Conservation (phyloP, 2,797 vertebrate species). For the Xenops minutus region DNA sequence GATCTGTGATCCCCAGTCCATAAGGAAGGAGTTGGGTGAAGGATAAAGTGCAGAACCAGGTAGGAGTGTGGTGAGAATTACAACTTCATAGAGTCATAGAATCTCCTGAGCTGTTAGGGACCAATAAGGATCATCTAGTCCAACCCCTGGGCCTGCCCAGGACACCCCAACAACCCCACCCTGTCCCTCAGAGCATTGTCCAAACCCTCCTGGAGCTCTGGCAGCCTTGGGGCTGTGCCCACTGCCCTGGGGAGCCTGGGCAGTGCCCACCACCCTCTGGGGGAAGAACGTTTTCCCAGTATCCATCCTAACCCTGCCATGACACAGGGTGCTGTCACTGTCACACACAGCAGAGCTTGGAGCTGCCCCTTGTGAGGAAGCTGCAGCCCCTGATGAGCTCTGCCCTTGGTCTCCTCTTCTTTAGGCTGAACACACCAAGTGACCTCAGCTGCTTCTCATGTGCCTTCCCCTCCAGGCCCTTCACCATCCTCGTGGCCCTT, state of each 20-base stretch:
- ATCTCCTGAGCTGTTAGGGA: background rate
- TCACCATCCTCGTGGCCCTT: background rate
- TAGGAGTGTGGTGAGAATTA: background rate
- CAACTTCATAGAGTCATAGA: background rate
- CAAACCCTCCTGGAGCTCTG: background rate
- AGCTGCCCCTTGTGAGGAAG: background rate
- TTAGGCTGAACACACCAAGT: background rate
- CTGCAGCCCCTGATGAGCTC: background rate
- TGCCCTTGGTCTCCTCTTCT: background rate
- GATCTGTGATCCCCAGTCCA: accelerated
- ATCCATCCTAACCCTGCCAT: background rate
- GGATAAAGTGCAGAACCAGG: background rate
- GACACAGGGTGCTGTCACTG: background rate
- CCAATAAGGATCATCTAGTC: background rate
- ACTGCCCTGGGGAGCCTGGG: background rate
- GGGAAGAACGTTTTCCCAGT: background rate
- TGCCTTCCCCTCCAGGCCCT: background rate
- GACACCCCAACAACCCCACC: background rate
- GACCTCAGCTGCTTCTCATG: background rate
- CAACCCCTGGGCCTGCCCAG: background rate
- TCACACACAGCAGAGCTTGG: background rate
- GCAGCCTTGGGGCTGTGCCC: background rate
- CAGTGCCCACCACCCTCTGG: background rate
- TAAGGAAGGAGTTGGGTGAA: background rate
- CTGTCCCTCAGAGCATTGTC: background rate